Evolutionary conservation across 2,113 vertebrate species (phyloP), one percentile per base, ranked within the genome.

Genomic region (Oxyura jamaicensis): DNA sequence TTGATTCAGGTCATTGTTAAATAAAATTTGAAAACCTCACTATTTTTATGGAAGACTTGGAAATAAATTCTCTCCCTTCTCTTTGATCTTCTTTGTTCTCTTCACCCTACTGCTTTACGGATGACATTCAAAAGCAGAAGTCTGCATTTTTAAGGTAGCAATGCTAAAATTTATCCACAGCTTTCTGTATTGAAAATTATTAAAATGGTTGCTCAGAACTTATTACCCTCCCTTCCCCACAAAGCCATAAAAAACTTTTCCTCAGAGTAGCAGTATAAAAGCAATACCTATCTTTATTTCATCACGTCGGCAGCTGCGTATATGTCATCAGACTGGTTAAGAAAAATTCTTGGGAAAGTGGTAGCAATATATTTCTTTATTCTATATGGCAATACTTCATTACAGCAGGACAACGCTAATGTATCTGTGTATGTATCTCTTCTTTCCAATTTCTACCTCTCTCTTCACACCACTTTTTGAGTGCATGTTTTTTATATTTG

Each of bases 61-160:
- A 93, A 93, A 95, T 72, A 85, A 92, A 94, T 66, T 85, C 52
- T 87, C n/a, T 52, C 48, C 67, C 10, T 77, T 83, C 33, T 42
- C 77, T 92, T 94, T 94, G 88, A 96, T 94, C 86, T 92, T 65
- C 90, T 90, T 92, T 84, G 71, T 96, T 91, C 77, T 74, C 39
- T 78, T 95, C 72, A 91, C 83, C 67, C 28, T n/a, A 62, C 69
- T 53, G 63, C 81, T 94, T 92, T 73, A 53, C 33, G 0, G 0
- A 46, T 92, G 95, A 94, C 93, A 94, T 36, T 88, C 88, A 95
- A 93, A 96, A 94, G 69, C 73, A 82, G 26, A 84, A 96, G 50
- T 56, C 55, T 92, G 91, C 67, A 92, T 58, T 91, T 95, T 77
- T 91, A 58, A 89, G 71, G 83, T 67, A 93, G 62, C n/a, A 92